These are phyloP conservation scores for Paralichthys olivaceus DNA, from an alignment of 2,113 vertebrate genomes.

Conservation along the genomic window DNA sequence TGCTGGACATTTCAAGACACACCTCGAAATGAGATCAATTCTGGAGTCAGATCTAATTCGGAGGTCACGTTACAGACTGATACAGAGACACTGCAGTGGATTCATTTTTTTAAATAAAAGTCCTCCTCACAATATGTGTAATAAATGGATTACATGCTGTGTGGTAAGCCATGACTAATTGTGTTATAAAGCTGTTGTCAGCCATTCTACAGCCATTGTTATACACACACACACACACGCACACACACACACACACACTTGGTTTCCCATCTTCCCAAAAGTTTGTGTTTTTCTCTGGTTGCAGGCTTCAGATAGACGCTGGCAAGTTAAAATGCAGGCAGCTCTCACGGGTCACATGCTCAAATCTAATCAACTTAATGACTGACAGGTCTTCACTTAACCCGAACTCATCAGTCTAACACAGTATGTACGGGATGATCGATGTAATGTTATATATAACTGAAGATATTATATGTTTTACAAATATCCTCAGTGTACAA, in stretches of 20 bases:
- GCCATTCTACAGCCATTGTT: conserved; percentile 63
- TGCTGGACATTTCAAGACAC: neutral
- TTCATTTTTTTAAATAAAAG: conserved; percentile 47
- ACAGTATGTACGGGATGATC: neutral
- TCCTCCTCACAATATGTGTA: conserved; percentile 24
- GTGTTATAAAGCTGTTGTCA: conserved; percentile 61
- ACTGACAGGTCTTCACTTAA: neutral
- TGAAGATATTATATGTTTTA: neutral
- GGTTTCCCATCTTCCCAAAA: conserved; percentile 6
- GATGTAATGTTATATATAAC: neutral
- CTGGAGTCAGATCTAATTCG: neutral
- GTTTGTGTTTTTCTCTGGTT: conserved; percentile 9
- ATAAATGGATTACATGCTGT: conserved; percentile 74
- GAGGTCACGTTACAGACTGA: conserved; percentile 2
- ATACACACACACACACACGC: neutral
- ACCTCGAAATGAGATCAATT: neutral
- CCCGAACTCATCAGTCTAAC: neutral
- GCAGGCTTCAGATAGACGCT: neutral
- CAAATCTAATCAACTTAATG: neutral
- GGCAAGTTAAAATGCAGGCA: neutral
- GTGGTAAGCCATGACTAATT: conserved; percentile 65
- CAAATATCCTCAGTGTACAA: neutral
- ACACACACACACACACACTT: neutral
- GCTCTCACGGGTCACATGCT: neutral
- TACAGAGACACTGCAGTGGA: neutral